Evolutionary conservation across 2,797 vertebrate species (phyloP).

Genomic region (Gymnothorax reevesii): DNA sequence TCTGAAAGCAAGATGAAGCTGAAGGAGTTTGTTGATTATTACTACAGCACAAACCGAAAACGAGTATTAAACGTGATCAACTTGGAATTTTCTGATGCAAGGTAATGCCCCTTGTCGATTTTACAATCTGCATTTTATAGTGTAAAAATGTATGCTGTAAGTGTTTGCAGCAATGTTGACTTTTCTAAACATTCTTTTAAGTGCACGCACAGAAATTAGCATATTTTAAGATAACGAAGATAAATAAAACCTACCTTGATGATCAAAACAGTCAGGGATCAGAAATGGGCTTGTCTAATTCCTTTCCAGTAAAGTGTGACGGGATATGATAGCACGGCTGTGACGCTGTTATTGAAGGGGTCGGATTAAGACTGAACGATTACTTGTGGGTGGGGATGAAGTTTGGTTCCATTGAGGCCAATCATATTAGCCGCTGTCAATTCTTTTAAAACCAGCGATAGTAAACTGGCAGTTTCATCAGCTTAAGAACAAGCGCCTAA

Average conservation of each 20-base stretch:
- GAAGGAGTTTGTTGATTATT: conserved; percentile 99
- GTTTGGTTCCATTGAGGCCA: no score
- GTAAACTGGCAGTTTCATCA: no score
- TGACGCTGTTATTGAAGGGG: no score
- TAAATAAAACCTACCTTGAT: no score
- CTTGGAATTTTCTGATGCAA: conserved; percentile 93
- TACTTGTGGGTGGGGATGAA: no score
- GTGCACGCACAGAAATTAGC: background rate
- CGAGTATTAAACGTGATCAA: conserved; percentile 94
- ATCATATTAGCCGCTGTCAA: no score
- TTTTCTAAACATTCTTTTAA: background rate
- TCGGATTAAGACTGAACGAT: no score
- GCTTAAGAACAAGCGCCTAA: no score
- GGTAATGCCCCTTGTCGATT: conserved; percentile 63
- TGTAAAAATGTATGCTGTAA: background rate
- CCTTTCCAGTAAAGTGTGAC: no score
- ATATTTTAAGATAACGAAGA: background rate
- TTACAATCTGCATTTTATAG: background rate
- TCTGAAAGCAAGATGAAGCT: conserved; percentile 95
- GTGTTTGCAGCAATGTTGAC: background rate
- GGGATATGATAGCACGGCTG: no score
- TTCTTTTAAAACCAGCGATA: no score
- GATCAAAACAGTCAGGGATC: background rate
- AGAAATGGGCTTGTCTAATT: no score
- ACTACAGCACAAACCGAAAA: conserved; percentile 97